phyloP scores from a whole-genome alignment of 1,140 invertebrate genomes.

The Lycorma delicatula region DNA sequence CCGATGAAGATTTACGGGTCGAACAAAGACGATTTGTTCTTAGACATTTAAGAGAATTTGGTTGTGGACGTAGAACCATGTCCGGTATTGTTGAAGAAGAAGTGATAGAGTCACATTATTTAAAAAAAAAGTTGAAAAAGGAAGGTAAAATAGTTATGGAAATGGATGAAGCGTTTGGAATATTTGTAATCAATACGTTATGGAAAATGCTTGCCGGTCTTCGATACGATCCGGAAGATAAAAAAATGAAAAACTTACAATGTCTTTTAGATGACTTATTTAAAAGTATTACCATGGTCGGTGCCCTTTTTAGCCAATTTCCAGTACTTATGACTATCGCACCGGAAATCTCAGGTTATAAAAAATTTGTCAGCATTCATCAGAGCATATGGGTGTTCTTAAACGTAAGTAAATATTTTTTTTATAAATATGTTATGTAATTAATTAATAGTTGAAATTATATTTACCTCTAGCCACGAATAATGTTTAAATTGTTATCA shows the following conservation, averaged over 20 bases:
- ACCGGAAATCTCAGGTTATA: constrained; percentile 67
- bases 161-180: constrained; percentile 63
- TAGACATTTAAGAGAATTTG: constrained; percentile 68
- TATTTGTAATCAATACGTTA: constrained; percentile 72
- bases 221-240: constrained; percentile 48
- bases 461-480: too few relatives aligned
- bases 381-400: constrained; percentile 61
- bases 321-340: constrained; percentile 63
- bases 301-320: constrained; percentile 66
- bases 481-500: too few relatives aligned
- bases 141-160: constrained; percentile 38
- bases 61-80: constrained; percentile 70
- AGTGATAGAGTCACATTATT: constrained; percentile 47
- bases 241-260: constrained; percentile 57
- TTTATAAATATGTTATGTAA: too few relatives aligned
- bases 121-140: constrained; percentile 42
- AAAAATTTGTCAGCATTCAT: constrained; percentile 57
- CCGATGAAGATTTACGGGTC: constrained; percentile 69
- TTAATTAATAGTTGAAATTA: too few relatives aligned
- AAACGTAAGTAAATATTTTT: constrained; percentile 39
- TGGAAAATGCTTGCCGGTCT: constrained; percentile 81
- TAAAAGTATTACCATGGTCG: constrained; percentile 65
- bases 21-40: constrained; percentile 74
- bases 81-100: constrained; percentile 58
- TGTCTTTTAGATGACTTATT: constrained; percentile 58